A percentile compares a stretch with the other conserved stretches of the same genome.
Evolutionary conservation across 2,113 vertebrate species (phyloP).

Genomic region (Perca flavescens): DNA sequence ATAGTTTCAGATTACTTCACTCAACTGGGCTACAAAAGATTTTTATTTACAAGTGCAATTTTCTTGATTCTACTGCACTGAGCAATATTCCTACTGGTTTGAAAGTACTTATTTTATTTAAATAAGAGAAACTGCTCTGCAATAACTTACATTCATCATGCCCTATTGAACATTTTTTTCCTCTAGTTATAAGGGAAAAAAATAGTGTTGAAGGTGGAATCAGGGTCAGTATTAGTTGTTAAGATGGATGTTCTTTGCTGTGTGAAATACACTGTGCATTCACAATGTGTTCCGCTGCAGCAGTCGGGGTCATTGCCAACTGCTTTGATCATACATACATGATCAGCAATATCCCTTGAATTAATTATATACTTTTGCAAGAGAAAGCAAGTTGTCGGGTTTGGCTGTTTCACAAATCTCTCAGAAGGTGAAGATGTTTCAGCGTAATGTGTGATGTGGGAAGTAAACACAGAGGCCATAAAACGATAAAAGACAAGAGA

Average conservation of each 20-base stretch:
- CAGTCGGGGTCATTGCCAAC: background rate
- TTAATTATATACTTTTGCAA: background rate
- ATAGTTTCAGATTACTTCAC: background rate
- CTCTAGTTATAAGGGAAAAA: background rate
- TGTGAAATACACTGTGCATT: constrained; percentile 8
- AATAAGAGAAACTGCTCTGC: background rate
- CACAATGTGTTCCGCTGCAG: background rate
- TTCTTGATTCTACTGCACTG: background rate
- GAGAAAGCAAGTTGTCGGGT: background rate
- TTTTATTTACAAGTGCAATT: background rate
- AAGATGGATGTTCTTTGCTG: constrained; percentile 21
- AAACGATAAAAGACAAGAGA: background rate
- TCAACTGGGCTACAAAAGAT: background rate
- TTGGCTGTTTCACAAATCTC: background rate
- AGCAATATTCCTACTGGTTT: background rate
- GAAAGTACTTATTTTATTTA: background rate
- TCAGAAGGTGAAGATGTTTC: background rate
- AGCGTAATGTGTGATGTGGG: background rate
- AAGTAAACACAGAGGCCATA: constrained; percentile 13
- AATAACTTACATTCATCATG: background rate
- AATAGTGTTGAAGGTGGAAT: background rate
- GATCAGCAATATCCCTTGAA: constrained; percentile 1
- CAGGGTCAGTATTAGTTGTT: background rate
- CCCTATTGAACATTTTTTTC: background rate
- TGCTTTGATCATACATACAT: constrained; percentile 21